Base-by-base conservation (phyloP, 2,888 invertebrate genomes). In the Nysson spinosus region DNA sequence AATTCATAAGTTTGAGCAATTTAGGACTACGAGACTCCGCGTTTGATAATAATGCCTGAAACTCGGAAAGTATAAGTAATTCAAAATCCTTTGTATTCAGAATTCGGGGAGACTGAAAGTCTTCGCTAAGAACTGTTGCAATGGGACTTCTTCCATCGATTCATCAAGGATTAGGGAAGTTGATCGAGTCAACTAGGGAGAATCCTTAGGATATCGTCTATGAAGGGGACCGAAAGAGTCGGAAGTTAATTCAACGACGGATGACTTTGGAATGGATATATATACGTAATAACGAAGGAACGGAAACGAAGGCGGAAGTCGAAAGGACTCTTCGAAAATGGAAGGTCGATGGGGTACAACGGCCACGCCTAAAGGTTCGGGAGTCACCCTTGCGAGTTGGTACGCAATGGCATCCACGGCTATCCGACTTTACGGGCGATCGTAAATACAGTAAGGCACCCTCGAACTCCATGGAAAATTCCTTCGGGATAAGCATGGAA, bases 171-270 rank as follows among this genome's bases (percentile, higher is more conserved):
- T 60, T 64, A 60, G 49, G 58, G 51, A 70, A 65, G 63, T 65
- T 65, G 77, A 73, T 72, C 43, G 67, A 51, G 47, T 9, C 24
- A 24, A 16, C 20, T 16, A 4, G 3, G n/a, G 12, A 30, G 51
- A 56, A 61, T 60, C 60, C 55, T 49, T 16, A 16, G 11, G 39
- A 24, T 32, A 37, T 54, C 54, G 51, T 57, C 30, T n/a, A 20
- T 9, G 22, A 5, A 1, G 22, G 30, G 52, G 22, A n/a, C 16
- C 17, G 56, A 56, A 71, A 61, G 57, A 69, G 62, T 56, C 69
- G 58, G 50, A 65, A 71, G 68, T 61, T 68, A 71, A 71, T 72
- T 71, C 68, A 51, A 28, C 57, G 71, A 68, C 51, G 51, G 61
- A 62, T 55, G 51, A 47, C 61, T 66, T 51, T 40, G 47, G 49